A percentile compares a stretch with the other conserved stretches of the same genome.
Evolutionary conservation across 1,140 invertebrate species (phyloP).

Genomic region (Hormaphis cornu): DNA sequence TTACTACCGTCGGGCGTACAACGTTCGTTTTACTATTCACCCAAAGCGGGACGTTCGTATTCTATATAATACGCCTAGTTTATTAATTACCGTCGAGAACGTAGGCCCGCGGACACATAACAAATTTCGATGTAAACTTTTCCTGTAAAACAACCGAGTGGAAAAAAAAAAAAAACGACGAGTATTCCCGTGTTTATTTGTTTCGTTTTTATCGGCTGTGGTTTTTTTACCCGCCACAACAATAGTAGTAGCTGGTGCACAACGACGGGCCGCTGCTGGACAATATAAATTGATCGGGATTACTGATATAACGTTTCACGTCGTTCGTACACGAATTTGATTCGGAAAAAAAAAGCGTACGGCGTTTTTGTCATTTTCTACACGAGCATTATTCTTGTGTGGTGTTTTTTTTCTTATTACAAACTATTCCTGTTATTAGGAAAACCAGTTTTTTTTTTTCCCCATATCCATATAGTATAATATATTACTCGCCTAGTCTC

Average conservation of each 20-base stretch:
- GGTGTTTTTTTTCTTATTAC: constrained; percentile 17
- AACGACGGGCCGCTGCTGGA: not conserved
- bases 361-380: constrained; percentile 10
- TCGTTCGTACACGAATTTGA: constrained; percentile 10
- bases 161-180: too few species aligned
- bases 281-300: constrained; percentile 11
- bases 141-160: too few species aligned
- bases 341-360: not conserved
- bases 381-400: not conserved
- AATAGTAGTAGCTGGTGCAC: too few species aligned
- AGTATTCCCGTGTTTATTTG: not conserved
- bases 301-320: constrained; percentile 10
- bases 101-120: too few species aligned
- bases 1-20: too few species aligned
- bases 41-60: too few species aligned
- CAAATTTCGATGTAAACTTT: too few species aligned
- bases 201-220: not conserved
- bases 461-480: not conserved
- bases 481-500: not conserved
- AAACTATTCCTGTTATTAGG: constrained; percentile 10
- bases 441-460: constrained; percentile 26
- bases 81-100: too few species aligned
- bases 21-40: too few species aligned
- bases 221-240: too few species aligned
- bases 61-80: too few species aligned